Evolutionary conservation across 2,113 vertebrate species (phyloP).

Genomic region (Vireo altiloquus): DNA sequence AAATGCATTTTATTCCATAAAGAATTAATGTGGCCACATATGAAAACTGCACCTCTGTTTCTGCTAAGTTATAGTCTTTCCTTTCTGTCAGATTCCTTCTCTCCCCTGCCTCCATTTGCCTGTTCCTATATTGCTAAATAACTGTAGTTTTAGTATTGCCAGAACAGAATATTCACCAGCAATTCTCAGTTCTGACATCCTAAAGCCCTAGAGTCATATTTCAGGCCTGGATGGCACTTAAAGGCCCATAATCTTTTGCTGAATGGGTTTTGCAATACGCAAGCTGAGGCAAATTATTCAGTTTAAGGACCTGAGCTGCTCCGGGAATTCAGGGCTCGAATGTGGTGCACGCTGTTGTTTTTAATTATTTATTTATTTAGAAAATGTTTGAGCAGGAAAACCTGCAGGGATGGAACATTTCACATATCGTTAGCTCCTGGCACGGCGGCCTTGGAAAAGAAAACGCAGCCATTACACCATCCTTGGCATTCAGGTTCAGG

Average conservation of each 20-base stretch:
- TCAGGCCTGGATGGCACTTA: conserved; percentile 85
- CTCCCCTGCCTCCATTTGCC: neutral
- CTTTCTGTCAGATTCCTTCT: neutral
- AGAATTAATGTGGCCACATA: conserved; percentile 53
- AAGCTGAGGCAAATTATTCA: conserved; percentile 83
- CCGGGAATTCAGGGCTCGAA: conserved; percentile 76
- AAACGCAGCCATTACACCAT: neutral
- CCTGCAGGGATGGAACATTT: conserved; percentile 68
- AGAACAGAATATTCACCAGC: conserved; percentile 65
- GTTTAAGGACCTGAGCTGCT: conserved; percentile 86
- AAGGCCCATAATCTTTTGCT: conserved; percentile 86
- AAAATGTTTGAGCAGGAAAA: conserved; percentile 83
- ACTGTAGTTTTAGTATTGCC: conserved; percentile 38
- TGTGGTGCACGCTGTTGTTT: conserved; percentile 49
- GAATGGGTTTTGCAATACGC: conserved; percentile 78
- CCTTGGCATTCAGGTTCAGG: neutral
- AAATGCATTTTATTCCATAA: conserved; percentile 68
- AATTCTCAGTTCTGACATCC: conserved; percentile 71
- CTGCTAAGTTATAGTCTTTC: conserved; percentile 31
- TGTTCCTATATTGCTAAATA: conserved; percentile 23
- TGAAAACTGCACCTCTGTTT: conserved; percentile 51
- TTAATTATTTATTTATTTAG: conserved; percentile 91
- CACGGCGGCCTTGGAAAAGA: accelerated
- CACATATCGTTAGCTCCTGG: conserved; percentile 47
- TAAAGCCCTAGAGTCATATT: conserved; percentile 81